A percentile compares a stretch with the other conserved stretches of the same genome.
Conservation (phyloP, 2,113 vertebrate genomes). For the Hipposideros armiger region DNA sequence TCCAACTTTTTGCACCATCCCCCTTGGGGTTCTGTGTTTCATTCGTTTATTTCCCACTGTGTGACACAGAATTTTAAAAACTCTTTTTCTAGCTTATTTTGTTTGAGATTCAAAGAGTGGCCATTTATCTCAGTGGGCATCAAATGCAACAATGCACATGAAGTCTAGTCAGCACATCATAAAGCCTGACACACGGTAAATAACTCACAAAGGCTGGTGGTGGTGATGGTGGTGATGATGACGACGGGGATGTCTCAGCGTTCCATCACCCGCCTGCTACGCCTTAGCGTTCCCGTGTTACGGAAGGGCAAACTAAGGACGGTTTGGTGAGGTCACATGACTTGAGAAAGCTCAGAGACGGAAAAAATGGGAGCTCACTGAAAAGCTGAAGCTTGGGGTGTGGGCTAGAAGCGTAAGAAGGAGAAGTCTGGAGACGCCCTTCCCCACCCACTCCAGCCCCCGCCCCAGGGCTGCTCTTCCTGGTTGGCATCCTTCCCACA, state of each 20-base stretch:
- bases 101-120: slow-evolving; percentile 26
- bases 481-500: not conserved
- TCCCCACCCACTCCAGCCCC: accelerated
- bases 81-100: slow-evolving; percentile 30
- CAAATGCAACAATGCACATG: slow-evolving; percentile 38
- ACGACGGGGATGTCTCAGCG: not conserved
- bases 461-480: not conserved
- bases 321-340: not conserved
- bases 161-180: not conserved
- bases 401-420: not conserved
- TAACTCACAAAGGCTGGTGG: not conserved
- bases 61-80: slow-evolving; percentile 48
- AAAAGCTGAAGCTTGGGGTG: not conserved
- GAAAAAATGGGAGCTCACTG: not conserved
- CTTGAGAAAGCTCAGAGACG: not conserved
- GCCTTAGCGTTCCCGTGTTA: not conserved
- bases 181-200: not conserved
- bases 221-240: not conserved
- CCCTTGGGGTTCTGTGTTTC: slow-evolving; percentile 60
- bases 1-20: not conserved
- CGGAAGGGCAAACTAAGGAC: not conserved
- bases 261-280: not conserved
- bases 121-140: slow-evolving; percentile 21
- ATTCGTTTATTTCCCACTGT: slow-evolving; percentile 65
- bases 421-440: not conserved